Percentiles rank a stretch among this genome's conserved stretches.
phyloP scores from a whole-genome alignment of 2,113 vertebrate species.

The Macroglossus sobrinus region DNA sequence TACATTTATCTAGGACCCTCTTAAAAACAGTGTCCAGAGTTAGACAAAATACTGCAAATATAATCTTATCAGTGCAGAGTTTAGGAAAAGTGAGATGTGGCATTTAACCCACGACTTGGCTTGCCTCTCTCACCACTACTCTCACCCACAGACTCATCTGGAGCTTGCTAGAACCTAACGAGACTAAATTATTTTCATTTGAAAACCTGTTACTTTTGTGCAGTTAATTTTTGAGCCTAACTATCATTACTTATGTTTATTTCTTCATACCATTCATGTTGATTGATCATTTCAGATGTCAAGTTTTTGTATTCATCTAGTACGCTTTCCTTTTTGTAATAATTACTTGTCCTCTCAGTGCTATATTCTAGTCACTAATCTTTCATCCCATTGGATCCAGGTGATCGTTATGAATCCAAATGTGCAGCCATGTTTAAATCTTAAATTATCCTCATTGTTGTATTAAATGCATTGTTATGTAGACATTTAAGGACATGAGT shows the following conservation, averaged over 20 bases:
- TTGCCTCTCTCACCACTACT: neutral
- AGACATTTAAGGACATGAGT: neutral
- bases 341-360: neutral
- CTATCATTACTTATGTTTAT: neutral
- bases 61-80: neutral
- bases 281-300: neutral
- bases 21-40: neutral
- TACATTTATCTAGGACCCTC: neutral
- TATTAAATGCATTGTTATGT: neutral
- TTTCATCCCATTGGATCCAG: neutral
- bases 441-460: neutral
- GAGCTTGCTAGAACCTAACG: neutral
- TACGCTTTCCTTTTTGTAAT: neutral
- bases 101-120: neutral
- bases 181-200: neutral
- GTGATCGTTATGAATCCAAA: neutral
- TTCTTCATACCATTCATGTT: neutral
- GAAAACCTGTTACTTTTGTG: constrained; percentile 6
- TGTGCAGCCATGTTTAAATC: neutral
- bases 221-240: neutral
- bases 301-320: neutral
- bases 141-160: neutral
- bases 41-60: neutral
- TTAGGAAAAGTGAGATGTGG: neutral
- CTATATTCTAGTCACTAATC: neutral